Evolutionary conservation across 2,113 vertebrate species (phyloP).

Genomic region (Anguilla japonica): DNA sequence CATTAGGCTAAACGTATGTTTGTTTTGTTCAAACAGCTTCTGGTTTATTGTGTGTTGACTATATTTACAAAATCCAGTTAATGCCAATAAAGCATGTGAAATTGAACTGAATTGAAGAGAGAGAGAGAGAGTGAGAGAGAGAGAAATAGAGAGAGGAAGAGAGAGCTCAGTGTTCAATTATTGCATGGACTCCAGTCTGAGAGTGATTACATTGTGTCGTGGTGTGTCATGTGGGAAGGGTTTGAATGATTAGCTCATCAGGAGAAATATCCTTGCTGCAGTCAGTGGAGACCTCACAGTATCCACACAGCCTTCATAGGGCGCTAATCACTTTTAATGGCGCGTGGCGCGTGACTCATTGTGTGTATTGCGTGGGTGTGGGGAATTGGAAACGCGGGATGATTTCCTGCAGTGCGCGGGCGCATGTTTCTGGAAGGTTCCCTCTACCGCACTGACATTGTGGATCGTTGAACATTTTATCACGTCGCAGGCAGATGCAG

Average conservation of each 20-base stretch:
- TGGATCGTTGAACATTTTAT: too few relatives aligned
- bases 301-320: not conserved
- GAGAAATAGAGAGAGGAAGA: not conserved
- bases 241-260: too few relatives aligned
- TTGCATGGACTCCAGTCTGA: not conserved
- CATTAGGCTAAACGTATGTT: not conserved
- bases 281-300: not conserved
- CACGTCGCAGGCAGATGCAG: too few relatives aligned
- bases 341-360: not conserved
- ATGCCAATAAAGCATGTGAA: not conserved
- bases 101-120: not conserved
- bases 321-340: not conserved
- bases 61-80: not conserved
- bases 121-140: too few relatives aligned
- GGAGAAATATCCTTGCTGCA: too few relatives aligned
- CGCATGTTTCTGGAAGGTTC: too few relatives aligned
- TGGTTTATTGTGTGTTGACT: not conserved
- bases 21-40: not conserved
- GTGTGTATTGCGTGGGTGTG: not conserved
- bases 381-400: not conserved
- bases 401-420: too few relatives aligned
- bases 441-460: too few relatives aligned
- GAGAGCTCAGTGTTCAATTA: not conserved
- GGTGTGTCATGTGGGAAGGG: not conserved
- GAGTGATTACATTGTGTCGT: not conserved